Conservation (phyloP, 23 tunicate genomes). For the Diplosoma virens region DNA sequence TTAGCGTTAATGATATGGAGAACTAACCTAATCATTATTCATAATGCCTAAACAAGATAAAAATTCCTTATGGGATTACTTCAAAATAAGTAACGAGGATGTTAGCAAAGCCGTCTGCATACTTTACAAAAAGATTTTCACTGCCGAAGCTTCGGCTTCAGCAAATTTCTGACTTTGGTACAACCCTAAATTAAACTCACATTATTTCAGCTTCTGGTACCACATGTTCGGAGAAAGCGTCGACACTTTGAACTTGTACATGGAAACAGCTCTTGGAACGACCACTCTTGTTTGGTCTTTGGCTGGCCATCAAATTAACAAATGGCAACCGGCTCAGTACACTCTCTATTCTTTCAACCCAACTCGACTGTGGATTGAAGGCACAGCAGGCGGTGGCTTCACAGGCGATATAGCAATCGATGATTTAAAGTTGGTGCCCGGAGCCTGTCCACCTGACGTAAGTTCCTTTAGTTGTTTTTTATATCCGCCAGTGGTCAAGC, state of each 20-base stretch:
- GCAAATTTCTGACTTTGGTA: slow-evolving; percentile 65
- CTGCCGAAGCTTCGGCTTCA: not conserved
- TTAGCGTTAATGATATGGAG: too few relatives aligned
- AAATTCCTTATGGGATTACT: too few relatives aligned
- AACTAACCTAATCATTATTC: too few relatives aligned
- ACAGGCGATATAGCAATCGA: slow-evolving; percentile 89
- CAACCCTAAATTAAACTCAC: too few relatives aligned
- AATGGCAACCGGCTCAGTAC: slow-evolving; percentile 65
- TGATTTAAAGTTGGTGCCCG: slow-evolving; percentile 40
- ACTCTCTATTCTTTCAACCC: slow-evolving; percentile 57
- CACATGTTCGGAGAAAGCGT: slow-evolving; percentile 82
- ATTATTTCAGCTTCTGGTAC: slow-evolving; percentile 83
- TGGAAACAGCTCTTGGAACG: slow-evolving; percentile 58
- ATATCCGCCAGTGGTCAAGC: too few relatives aligned
- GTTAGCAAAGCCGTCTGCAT: too few relatives aligned
- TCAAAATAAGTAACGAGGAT: too few relatives aligned
- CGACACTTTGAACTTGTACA: slow-evolving; percentile 67
- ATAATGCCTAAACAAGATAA: too few relatives aligned
- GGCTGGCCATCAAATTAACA: slow-evolving; percentile 62
- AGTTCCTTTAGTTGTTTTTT: too few relatives aligned
- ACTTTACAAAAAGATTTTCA: not conserved
- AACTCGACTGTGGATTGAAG: slow-evolving; percentile 70
- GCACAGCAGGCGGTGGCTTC: slow-evolving; percentile 48
- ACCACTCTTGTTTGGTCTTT: slow-evolving; percentile 37
- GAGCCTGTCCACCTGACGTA: slow-evolving; percentile 66